Evolutionary conservation across 2,113 vertebrate species (phyloP).

Genomic region (Nothobranchius furzeri): DNA sequence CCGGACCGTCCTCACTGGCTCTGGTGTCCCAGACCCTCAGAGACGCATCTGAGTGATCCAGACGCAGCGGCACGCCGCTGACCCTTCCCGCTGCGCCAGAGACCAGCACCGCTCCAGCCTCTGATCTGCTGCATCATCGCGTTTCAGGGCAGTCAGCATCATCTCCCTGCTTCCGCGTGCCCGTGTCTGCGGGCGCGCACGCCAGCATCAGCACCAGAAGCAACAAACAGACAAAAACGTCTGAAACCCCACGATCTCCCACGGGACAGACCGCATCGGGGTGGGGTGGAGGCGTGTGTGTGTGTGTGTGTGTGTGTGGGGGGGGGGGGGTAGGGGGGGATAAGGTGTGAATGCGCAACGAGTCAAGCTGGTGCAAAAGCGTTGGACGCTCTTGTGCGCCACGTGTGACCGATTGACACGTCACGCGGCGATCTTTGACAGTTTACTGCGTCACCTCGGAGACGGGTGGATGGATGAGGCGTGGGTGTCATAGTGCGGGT

Average conservation of each 20-base stretch:
- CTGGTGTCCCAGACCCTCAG: no score
- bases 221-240: no score
- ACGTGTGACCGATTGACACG: constrained; percentile 13
- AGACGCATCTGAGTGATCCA: no score
- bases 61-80: no score
- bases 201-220: not conserved
- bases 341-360: not conserved
- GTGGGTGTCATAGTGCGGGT: constrained; percentile 77
- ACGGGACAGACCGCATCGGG: no score
- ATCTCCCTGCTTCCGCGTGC: constrained; percentile 2
- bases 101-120: constrained; percentile 24
- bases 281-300: no score
- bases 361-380: not conserved
- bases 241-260: no score
- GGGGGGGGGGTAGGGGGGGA: no score
- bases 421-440: constrained; percentile 19
- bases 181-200: not conserved
- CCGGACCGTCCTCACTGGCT: no score
- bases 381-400: constrained; percentile 2
- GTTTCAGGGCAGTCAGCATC: not conserved
- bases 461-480: constrained; percentile 10
- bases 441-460: constrained; percentile 13
- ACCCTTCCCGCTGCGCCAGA: constrained; percentile 36
- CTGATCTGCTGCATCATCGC: constrained; percentile 42
- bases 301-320: no score